Percentiles rank a stretch among this genome's conserved stretches.
Conservation (phyloP, 1,140 invertebrate species). For the Leptoteleia sp. region DNA sequence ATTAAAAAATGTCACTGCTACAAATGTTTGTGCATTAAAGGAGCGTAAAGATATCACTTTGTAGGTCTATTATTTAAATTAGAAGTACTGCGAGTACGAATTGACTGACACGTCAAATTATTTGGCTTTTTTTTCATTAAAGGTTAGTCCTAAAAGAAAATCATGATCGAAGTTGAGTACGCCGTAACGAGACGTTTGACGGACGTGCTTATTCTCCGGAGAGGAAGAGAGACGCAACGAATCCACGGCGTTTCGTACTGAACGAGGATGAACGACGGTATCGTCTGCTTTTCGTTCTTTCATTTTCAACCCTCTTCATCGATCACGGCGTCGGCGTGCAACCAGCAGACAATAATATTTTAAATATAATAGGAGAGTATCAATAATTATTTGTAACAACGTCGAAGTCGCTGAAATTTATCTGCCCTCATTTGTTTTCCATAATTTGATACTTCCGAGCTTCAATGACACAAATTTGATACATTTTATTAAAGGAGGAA, state of each 20-base stretch:
- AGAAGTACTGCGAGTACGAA: slow-evolving; percentile 13
- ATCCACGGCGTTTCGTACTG: slow-evolving; percentile 10
- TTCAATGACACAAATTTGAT: too few relatives aligned
- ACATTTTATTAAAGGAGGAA: too few relatives aligned
- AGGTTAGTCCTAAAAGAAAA: slow-evolving; percentile 66
- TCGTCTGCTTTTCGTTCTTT: slow-evolving; percentile 59
- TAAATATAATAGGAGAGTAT: slow-evolving; percentile 31
- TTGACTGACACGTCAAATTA: slow-evolving; percentile 69
- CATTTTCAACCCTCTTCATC: slow-evolving; percentile 62
- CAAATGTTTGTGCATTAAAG: too few relatives aligned
- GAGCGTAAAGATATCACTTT: too few relatives aligned
- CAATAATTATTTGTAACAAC: slow-evolving; percentile 40
- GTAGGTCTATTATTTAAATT: slow-evolving; percentile 49
- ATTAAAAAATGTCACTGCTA: too few relatives aligned
- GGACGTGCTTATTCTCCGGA: slow-evolving; percentile 78
- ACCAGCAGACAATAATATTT: slow-evolving; percentile 46
- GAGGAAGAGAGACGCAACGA: slow-evolving; percentile 50
- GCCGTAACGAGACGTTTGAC: slow-evolving; percentile 79
- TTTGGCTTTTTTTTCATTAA: slow-evolving; percentile 74
- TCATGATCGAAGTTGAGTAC: slow-evolving; percentile 65
- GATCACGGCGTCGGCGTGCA: slow-evolving; percentile 49
- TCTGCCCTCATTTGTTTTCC: not conserved
- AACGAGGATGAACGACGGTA: slow-evolving; percentile 33
- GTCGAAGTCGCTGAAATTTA: slow-evolving; percentile 1
- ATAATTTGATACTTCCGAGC: slow-evolving; percentile 16